Conservation (phyloP, 2,888 invertebrate species). For the Entomobrya multifasciata region DNA sequence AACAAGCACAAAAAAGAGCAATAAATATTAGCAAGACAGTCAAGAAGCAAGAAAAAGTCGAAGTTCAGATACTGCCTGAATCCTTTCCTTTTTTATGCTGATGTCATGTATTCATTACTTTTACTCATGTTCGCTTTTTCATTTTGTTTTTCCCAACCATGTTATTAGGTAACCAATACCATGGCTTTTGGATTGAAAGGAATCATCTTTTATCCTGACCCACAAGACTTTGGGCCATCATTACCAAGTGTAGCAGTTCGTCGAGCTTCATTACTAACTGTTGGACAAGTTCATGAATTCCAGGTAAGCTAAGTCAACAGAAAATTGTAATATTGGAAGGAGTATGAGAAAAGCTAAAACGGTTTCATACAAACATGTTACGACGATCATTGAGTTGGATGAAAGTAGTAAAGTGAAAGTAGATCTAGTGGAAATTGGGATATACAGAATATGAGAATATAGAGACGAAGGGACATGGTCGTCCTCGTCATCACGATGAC, state of each 20-base stretch:
- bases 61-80: not conserved
- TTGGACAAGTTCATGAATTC: constrained; percentile 79
- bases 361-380: not conserved
- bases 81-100: not conserved
- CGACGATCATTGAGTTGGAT: too few relatives aligned
- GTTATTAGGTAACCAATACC: constrained; percentile 75
- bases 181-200: constrained; percentile 77
- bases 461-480: not conserved
- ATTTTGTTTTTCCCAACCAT: constrained; percentile 1
- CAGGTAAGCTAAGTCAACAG: constrained; percentile 70
- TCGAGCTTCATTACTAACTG: constrained; percentile 76
- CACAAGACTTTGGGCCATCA: constrained; percentile 77
- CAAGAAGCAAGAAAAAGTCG: not conserved
- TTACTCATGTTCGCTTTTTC: not conserved
- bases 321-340: not conserved
- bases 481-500: not conserved
- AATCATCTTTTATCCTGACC: constrained; percentile 79
- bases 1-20: not conserved
- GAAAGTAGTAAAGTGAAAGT: not conserved
- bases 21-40: not conserved
- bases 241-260: constrained; percentile 76
- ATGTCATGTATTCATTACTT: not conserved
- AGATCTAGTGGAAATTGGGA: not conserved
- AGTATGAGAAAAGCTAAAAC: not conserved
- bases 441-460: too few relatives aligned